Base-by-base conservation (phyloP, 2,888 invertebrate species). In the Heliconius sara region DNA sequence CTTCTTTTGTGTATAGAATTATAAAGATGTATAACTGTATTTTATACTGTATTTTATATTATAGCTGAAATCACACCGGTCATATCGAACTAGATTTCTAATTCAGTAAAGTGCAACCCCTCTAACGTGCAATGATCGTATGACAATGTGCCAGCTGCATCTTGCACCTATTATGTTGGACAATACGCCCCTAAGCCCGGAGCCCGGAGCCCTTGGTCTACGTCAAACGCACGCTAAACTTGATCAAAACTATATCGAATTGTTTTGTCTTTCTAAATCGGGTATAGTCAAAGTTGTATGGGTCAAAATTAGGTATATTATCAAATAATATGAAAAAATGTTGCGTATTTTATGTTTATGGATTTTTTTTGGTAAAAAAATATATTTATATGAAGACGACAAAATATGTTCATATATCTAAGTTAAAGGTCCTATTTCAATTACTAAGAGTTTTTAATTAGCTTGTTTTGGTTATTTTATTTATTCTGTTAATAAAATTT, bases 111-210 rank as follows among this genome's bases (percentile, higher is more conserved):
- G 72, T 80, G 78, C 78, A 74, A 80, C 85, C 84, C 85, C 81
- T 83, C 82, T 72, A 79, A 76, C 57, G 66, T 68, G 43, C 79
- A 74, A 76, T 79, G 79, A 81, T 77, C 79, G 77, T 78, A 72
- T 77, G 79, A 75, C 71, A 79, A 79, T 63, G 75, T 80, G 88
- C 82, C 90, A 90, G 90, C 90, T 90, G 90, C 89, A 85, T 84
- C 84, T 84, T 79, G 80, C 84, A 73, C 82, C 84, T 84, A 87
- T 88, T 85, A 88, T 87, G 82, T 12, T 79, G 77, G 81, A 86
- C 86, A 88, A 87, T 86, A 86, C 87, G 81, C 89, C 89, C 89
- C 78, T 75, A 68, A 75, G 60, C 78, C 68, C 78, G 27, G 27
- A 75, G 74, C 65, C 43, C 63, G 65, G 47, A 70, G 34, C 73